These are phyloP conservation scores for Leucosticte australis DNA, from an alignment of 2,113 vertebrate species.

Conservation along the genomic window DNA sequence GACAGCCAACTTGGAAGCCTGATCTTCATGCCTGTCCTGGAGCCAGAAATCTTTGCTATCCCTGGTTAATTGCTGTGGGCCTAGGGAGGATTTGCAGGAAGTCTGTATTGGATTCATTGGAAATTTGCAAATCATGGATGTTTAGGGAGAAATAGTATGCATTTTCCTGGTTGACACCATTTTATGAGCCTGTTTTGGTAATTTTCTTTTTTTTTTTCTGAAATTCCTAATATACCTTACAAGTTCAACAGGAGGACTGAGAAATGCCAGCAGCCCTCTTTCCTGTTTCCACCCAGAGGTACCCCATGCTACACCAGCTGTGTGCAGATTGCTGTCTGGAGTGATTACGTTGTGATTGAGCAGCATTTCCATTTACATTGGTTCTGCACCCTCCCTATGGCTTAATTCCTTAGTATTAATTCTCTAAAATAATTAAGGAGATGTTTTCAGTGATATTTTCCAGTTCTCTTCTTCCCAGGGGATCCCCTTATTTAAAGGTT, in stretches of 20 bases:
- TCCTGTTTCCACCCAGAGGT: neutral
- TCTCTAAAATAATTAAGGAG: neutral
- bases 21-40: neutral
- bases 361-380: neutral
- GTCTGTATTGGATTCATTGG: neutral
- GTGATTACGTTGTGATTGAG: neutral
- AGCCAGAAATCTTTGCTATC: neutral
- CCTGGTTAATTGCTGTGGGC: neutral
- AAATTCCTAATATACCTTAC: neutral
- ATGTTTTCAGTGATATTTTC: neutral
- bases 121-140: neutral
- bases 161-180: neutral
- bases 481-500: neutral
- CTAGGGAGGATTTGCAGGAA: neutral
- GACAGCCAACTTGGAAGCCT: neutral
- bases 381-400: neutral
- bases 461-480: neutral
- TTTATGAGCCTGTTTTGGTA: neutral
- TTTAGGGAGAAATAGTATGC: neutral
- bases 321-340: neutral
- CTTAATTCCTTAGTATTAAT: neutral
- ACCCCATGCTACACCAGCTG: neutral
- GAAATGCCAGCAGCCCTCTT: neutral
- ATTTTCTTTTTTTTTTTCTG: neutral
- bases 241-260: neutral